Percentiles rank a stretch among this genome's conserved stretches.
Evolutionary conservation across 2,888 invertebrate species (phyloP).

Genomic region (Patella ulyssiponensis): DNA sequence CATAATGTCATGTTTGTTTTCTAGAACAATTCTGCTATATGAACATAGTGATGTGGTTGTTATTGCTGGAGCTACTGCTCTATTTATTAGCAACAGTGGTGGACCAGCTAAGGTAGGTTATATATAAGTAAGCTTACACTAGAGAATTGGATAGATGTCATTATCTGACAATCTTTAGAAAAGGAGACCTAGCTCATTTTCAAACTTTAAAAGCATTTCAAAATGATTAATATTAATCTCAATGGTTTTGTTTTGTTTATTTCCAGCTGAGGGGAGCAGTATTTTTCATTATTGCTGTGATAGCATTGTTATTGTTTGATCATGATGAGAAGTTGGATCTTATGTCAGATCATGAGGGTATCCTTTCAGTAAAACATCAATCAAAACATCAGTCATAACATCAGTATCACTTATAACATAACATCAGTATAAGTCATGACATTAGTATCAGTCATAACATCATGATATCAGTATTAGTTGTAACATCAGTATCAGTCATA

Average conservation of each 20-base stretch:
- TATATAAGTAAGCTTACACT: no score
- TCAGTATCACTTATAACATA: no score
- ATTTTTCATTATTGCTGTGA: constrained; percentile 73
- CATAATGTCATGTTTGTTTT: constrained; percentile 12
- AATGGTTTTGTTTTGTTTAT: constrained; percentile 8
- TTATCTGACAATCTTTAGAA: no score
- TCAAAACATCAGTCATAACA: no score
- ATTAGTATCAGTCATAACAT: no score
- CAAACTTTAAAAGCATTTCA: no score
- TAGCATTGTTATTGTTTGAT: constrained; percentile 75
- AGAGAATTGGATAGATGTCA: no score
- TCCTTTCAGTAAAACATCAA: constrained; percentile 46
- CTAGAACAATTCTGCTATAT: constrained; percentile 73
- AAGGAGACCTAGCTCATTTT: no score
- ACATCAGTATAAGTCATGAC: no score
- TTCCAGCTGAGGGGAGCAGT: constrained; percentile 72
- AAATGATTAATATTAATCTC: background rate
- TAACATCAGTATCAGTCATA: no score
- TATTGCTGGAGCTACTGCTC: constrained; percentile 72
- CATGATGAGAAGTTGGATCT: constrained; percentile 72
- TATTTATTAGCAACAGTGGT: constrained; percentile 72
- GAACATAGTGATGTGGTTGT: constrained; percentile 75
- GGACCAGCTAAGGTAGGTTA: constrained; percentile 71
- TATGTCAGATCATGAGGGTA: constrained; percentile 69
- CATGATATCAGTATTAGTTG: no score